These are phyloP conservation scores for Chromoteleia sp. DNA, from an alignment of 2,888 invertebrate genomes.

Conservation along the genomic window DNA sequence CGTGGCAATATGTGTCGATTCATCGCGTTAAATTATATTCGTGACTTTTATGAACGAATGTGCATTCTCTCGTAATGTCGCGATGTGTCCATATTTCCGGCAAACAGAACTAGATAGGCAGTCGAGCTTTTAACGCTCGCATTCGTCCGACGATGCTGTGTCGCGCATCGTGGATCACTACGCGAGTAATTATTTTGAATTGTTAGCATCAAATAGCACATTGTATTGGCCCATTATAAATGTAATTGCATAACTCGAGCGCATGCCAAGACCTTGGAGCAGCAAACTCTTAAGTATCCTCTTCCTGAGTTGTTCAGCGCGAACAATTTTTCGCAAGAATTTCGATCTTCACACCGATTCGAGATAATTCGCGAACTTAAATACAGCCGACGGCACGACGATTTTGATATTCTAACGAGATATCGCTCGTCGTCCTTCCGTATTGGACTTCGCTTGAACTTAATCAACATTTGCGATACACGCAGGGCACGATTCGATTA, in stretches of 20 bases:
- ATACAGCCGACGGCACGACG: not conserved
- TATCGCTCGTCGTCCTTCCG: not conserved
- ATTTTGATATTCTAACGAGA: not conserved
- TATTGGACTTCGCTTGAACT: not conserved
- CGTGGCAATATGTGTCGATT: slow-evolving; percentile 44
- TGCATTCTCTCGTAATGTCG: slow-evolving; percentile 41
- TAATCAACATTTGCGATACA: not conserved
- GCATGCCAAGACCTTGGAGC: slow-evolving; percentile 58
- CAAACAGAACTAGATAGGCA: slow-evolving; percentile 45
- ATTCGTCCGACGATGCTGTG: slow-evolving; percentile 39
- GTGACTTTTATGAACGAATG: slow-evolving; percentile 54
- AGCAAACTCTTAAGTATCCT: slow-evolving; percentile 62
- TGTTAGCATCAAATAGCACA: slow-evolving; percentile 60
- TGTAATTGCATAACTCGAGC: slow-evolving; percentile 63
- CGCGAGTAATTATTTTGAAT: slow-evolving; percentile 59
- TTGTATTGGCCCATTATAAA: slow-evolving; percentile 64
- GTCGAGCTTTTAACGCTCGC: slow-evolving; percentile 39
- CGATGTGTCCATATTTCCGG: slow-evolving; percentile 58
- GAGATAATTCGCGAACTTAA: slow-evolving; percentile 42
- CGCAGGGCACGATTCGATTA: too few relatives aligned
- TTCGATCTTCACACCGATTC: slow-evolving; percentile 59
- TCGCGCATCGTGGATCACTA: slow-evolving; percentile 60
- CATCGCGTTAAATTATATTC: slow-evolving; percentile 54
- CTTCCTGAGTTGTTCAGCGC: slow-evolving; percentile 55
- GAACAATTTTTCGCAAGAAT: slow-evolving; percentile 60